These are phyloP conservation scores for Centropus bengalensis DNA, from an alignment of 2,113 vertebrate species.

Conservation along the genomic window DNA sequence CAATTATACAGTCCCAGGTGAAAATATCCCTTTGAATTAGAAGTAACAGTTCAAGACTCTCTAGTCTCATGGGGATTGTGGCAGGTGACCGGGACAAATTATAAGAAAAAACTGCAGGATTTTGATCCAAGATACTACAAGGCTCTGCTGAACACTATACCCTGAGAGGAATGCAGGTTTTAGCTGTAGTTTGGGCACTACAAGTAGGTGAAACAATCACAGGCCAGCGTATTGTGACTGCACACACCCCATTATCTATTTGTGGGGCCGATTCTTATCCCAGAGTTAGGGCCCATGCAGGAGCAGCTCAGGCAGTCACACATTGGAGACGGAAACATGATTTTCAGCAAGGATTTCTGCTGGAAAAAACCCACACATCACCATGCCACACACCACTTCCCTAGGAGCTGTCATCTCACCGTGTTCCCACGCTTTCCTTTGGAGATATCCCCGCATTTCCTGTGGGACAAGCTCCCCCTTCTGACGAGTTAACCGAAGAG, in stretches of 20 bases:
- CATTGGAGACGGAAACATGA: neutral
- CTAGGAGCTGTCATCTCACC: neutral
- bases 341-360: neutral
- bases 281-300: neutral
- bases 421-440: too few relatives aligned
- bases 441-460: too few relatives aligned
- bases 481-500: too few relatives aligned
- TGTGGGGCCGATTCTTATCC: too few relatives aligned
- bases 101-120: neutral
- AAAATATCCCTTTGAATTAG: neutral
- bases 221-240: neutral
- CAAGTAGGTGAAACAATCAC: neutral
- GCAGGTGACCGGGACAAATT: neutral
- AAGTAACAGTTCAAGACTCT: neutral
- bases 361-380: neutral
- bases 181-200: neutral
- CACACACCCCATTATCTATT: neutral
- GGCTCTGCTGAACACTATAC: neutral
- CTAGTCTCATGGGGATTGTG: neutral
- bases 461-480: too few relatives aligned
- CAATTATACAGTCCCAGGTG: neutral
- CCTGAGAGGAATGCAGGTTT: neutral
- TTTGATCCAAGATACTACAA: neutral
- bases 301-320: neutral
- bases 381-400: too few relatives aligned